These are phyloP conservation scores for Lampris megalopsis DNA, from an alignment of 2,113 vertebrate genomes.

Conservation along the genomic window DNA sequence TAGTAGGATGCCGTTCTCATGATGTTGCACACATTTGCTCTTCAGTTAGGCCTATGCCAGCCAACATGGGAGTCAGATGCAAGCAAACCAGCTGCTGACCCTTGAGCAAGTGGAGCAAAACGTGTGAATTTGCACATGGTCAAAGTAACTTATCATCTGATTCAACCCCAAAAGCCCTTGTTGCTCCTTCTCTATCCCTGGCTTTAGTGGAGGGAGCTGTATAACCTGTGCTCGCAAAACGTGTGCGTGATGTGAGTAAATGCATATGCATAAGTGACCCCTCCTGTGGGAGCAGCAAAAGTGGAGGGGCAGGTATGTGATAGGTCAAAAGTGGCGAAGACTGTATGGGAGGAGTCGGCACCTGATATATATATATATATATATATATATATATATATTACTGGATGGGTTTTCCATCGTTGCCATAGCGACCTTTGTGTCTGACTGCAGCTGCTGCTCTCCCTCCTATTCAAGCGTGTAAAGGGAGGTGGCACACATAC, in stretches of 20 bases:
- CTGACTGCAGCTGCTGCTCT: slow-evolving; percentile 39
- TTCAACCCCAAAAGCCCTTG: too few species aligned
- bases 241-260: background rate
- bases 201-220: too few species aligned
- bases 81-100: too few species aligned
- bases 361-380: slow-evolving; percentile 21
- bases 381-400: slow-evolving; percentile 19
- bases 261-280: background rate
- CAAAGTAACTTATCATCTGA: too few species aligned
- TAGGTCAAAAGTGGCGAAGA: slow-evolving; percentile 25
- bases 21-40: too few species aligned
- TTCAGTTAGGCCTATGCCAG: too few species aligned
- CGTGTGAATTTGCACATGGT: too few species aligned
- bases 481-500: slow-evolving; percentile 15
- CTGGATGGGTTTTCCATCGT: slow-evolving; percentile 40
- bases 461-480: slow-evolving; percentile 39
- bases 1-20: too few species aligned
- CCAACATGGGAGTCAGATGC: too few species aligned
- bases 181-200: too few species aligned
- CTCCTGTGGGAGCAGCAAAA: slow-evolving; percentile 2
- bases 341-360: slow-evolving; percentile 56
- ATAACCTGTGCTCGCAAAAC: too few species aligned
- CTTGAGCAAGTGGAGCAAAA: too few species aligned
- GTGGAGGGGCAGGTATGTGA: slow-evolving; percentile 29
- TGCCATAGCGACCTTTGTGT: slow-evolving; percentile 73